A percentile compares a stretch with the other conserved stretches of the same genome.
Conservation (phyloP, 2,113 vertebrate genomes). For the Ornithorhynchus anatinus region DNA sequence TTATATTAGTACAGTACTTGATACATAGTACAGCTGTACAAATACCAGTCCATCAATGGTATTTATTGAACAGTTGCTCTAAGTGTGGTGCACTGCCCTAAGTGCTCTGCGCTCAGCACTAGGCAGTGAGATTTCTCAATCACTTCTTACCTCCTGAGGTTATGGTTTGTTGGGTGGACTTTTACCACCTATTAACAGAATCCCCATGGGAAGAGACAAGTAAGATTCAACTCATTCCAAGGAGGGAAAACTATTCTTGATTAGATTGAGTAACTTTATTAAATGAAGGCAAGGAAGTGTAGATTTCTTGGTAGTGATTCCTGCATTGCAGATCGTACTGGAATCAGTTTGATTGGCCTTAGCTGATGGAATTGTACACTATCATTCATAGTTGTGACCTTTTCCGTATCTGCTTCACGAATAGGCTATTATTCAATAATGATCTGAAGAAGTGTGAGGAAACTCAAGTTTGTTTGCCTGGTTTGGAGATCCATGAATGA, state of each 20-base stretch:
- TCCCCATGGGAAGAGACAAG: background rate
- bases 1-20: no score
- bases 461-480: background rate
- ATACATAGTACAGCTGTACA: no score
- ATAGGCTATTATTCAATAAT: background rate
- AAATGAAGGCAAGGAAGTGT: fast-evolving
- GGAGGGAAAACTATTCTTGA: background rate
- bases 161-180: background rate
- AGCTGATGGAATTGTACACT: fast-evolving
- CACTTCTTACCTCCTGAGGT: no score
- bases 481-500: background rate
- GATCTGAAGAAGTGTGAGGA: background rate
- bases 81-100: no score
- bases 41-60: no score
- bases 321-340: fast-evolving
- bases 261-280: fast-evolving
- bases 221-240: background rate
- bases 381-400: fast-evolving
- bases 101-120: no score
- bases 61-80: no score
- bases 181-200: background rate
- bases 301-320: no score
- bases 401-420: background rate
- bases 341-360: background rate
- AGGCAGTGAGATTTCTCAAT: no score